Percentiles rank a stretch among this genome's conserved stretches.
phyloP scores from a whole-genome alignment of 2,113 vertebrate species.

The Eonycteris spelaea region DNA sequence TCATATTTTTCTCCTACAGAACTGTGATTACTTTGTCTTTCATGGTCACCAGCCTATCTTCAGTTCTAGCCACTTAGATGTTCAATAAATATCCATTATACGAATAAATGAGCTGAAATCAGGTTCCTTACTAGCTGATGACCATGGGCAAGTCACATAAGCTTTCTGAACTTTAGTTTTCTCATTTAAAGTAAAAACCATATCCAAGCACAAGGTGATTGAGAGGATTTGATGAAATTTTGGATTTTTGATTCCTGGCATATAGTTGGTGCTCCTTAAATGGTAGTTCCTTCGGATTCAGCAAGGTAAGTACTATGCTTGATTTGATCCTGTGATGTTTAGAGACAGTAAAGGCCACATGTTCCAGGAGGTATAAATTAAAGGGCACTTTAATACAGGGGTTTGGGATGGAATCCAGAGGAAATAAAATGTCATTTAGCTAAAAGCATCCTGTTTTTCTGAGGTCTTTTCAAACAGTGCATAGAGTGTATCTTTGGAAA shows the following conservation, averaged over 20 bases:
- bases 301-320: background rate
- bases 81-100: background rate
- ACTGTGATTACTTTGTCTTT: background rate
- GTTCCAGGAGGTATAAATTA: background rate
- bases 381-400: background rate
- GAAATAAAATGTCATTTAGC: background rate
- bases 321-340: background rate
- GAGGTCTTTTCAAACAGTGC: background rate
- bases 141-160: background rate
- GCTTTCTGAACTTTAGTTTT: background rate
- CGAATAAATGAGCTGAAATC: background rate
- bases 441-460: background rate
- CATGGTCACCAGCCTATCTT: background rate
- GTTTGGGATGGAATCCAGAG: background rate
- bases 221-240: background rate
- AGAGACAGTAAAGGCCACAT: background rate
- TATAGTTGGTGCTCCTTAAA: background rate
- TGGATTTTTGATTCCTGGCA: background rate
- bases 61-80: background rate
- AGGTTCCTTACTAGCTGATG: background rate
- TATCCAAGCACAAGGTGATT: background rate
- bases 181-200: background rate
- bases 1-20: background rate
- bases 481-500: background rate
- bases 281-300: background rate